Conservation (phyloP, 2,797 vertebrate species). For the Mycteria americana region DNA sequence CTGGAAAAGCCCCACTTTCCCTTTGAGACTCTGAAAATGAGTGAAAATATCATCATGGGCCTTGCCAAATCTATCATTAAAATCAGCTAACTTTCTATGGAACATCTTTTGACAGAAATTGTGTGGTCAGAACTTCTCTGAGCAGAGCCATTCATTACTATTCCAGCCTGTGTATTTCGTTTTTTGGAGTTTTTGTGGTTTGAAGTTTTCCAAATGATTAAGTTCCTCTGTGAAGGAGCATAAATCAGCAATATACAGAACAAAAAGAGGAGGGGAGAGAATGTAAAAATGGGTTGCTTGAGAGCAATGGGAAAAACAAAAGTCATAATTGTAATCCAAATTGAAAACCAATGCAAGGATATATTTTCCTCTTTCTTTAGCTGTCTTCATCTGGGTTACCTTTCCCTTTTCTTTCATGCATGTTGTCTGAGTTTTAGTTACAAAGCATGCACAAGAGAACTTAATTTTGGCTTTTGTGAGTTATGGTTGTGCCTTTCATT, state of each 20-base stretch:
- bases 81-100: neutral
- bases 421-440: neutral
- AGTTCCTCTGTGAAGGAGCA: neutral
- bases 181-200: neutral
- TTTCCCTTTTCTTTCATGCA: neutral
- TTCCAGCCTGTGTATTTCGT: neutral
- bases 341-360: neutral
- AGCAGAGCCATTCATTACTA: neutral
- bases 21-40: neutral
- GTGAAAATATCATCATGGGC: neutral
- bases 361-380: neutral
- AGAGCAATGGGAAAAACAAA: neutral
- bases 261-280: neutral
- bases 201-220: neutral
- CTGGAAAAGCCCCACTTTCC: neutral
- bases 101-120: neutral
- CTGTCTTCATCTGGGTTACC: neutral
- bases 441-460: neutral
- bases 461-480: slow-evolving; percentile 32
- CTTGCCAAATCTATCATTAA: neutral
- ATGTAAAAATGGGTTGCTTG: neutral
- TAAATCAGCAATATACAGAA: neutral
- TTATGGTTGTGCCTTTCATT: neutral
- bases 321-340: neutral
- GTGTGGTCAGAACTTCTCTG: neutral